These are phyloP conservation scores for Lottia scabra DNA, from an alignment of 2,888 invertebrate species.

Conservation along the genomic window DNA sequence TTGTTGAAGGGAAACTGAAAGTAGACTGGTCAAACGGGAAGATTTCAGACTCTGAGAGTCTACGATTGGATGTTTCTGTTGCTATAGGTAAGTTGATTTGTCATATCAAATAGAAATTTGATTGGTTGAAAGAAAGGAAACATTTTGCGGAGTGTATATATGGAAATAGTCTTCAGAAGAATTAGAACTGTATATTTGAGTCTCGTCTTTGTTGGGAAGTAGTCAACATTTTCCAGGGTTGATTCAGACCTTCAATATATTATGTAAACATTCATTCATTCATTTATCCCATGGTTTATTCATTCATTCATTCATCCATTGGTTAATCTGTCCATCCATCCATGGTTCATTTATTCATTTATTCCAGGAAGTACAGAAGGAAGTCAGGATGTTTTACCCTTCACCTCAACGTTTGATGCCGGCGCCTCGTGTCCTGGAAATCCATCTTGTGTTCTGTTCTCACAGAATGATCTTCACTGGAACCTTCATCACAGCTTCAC, in stretches of 20 bases:
- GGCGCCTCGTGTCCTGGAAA: conserved; percentile 4
- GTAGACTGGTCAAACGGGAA: not conserved
- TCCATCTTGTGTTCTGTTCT: conserved; percentile 24
- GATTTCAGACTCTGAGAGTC: not conserved
- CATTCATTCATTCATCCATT: too few relatives aligned
- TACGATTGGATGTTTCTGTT: not conserved
- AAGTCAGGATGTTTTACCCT: not conserved
- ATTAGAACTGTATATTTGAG: too few relatives aligned
- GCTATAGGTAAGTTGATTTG: not conserved
- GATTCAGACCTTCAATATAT: too few relatives aligned
- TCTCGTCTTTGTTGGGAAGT: too few relatives aligned
- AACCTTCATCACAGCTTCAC: conserved; percentile 24
- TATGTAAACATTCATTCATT: too few relatives aligned
- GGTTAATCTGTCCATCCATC: too few relatives aligned
- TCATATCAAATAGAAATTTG: not conserved
- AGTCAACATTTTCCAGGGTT: too few relatives aligned
- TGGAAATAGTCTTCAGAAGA: too few relatives aligned
- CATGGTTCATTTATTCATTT: too few relatives aligned
- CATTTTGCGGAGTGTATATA: too few relatives aligned
- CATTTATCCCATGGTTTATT: too few relatives aligned
- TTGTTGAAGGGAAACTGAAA: not conserved
- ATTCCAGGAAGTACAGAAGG: not conserved
- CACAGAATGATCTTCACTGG: conserved; percentile 21
- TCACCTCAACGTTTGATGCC: not conserved
- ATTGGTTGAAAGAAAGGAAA: not conserved